Evolutionary conservation across 2,797 vertebrate genomes (phyloP).

Genomic region (Anguilla obscura): DNA sequence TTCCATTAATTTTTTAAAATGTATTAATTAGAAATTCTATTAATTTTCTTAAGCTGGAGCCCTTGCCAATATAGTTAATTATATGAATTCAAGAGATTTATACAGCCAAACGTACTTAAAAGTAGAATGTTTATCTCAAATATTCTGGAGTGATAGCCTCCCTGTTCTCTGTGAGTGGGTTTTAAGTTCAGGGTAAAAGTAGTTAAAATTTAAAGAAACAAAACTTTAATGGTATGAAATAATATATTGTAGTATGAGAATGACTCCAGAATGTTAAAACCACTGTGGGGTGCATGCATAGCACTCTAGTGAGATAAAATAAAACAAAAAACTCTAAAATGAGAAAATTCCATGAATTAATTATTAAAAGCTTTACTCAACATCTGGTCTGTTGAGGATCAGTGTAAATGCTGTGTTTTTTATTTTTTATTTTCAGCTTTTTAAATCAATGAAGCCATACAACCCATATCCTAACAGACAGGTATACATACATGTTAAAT

Average conservation of each 20-base stretch:
- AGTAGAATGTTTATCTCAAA: constrained; percentile 63
- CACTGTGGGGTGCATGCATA: background rate
- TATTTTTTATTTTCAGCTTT: background rate
- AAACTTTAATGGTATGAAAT: background rate
- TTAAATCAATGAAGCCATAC: background rate
- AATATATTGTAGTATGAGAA: background rate
- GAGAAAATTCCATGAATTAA: background rate
- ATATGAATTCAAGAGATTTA: constrained; percentile 65
- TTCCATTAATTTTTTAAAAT: constrained; percentile 39
- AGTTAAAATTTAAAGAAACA: background rate
- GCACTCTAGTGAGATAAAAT: background rate
- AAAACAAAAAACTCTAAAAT: background rate
- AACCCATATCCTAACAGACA: background rate
- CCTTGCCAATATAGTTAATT: constrained; percentile 71
- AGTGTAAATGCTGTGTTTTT: background rate
- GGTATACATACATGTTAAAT: background rate
- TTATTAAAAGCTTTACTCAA: background rate
- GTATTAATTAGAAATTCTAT: constrained; percentile 57
- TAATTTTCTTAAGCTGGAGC: constrained; percentile 61
- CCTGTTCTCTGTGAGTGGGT: background rate
- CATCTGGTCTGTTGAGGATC: background rate
- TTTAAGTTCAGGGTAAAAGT: background rate
- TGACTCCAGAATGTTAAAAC: background rate
- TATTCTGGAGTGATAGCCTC: constrained; percentile 53
- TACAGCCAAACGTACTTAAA: constrained; percentile 45